Percentiles rank a stretch among this genome's conserved stretches.
Evolutionary conservation across 2,113 vertebrate genomes (phyloP).

Genomic region (Callionymus lyra): DNA sequence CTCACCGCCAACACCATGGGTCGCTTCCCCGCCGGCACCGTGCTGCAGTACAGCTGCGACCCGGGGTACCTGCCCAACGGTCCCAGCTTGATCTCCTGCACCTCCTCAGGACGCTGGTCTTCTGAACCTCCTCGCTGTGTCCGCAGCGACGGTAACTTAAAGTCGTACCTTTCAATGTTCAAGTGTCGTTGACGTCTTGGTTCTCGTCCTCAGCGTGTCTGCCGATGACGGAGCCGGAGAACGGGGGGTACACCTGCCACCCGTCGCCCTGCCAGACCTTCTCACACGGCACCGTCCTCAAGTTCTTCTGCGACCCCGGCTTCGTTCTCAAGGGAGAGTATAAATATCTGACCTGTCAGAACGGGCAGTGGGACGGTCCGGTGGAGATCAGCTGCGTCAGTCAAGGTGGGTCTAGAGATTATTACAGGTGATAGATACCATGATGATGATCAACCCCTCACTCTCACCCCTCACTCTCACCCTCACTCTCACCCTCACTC

Average conservation of each 20-base stretch:
- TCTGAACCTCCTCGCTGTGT: slow-evolving; percentile 64
- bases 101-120: slow-evolving; percentile 56
- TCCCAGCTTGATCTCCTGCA: slow-evolving; percentile 63
- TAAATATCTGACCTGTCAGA: slow-evolving; percentile 92
- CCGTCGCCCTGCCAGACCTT: slow-evolving; percentile 83
- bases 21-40: slow-evolving; percentile 61
- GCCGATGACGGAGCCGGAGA: slow-evolving; percentile 82
- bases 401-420: slow-evolving; percentile 79
- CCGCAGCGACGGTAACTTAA: slow-evolving; percentile 56
- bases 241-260: slow-evolving; percentile 91
- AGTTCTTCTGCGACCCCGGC: slow-evolving; percentile 89
- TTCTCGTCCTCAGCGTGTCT: slow-evolving; percentile 72
- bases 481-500: too few species aligned
- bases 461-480: too few species aligned
- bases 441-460: too few species aligned
- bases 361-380: slow-evolving; percentile 87
- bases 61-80: slow-evolving; percentile 63
- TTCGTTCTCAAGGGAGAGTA: slow-evolving; percentile 89
- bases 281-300: slow-evolving; percentile 83
- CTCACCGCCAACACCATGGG: slow-evolving; percentile 67
- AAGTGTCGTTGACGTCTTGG: background rate
- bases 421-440: too few species aligned
- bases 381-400: slow-evolving; percentile 87
- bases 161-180: background rate
- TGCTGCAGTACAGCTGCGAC: slow-evolving; percentile 71